Conservation (phyloP, 2,113 vertebrate species). For the Penelope pileata region DNA sequence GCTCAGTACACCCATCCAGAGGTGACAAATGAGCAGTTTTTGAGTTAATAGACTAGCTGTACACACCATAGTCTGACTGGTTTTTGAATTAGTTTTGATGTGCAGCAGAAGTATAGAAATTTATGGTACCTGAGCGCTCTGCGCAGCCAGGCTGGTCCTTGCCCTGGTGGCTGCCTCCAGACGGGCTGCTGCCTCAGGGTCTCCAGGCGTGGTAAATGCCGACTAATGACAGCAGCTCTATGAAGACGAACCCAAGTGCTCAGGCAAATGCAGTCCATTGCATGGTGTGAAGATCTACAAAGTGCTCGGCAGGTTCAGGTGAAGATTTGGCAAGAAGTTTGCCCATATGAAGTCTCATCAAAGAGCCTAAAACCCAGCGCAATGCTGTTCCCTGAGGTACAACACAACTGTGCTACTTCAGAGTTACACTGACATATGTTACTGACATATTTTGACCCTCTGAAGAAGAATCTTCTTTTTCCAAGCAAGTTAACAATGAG, state of each 20-base stretch:
- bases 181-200: neutral
- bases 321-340: neutral
- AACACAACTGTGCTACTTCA: neutral
- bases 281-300: neutral
- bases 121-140: neutral
- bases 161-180: neutral
- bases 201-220: neutral
- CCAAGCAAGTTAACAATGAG: neutral
- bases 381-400: neutral
- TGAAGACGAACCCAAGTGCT: neutral
- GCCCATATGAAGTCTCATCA: neutral
- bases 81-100: constrained; percentile 26
- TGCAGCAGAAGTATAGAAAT: constrained; percentile 35
- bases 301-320: neutral
- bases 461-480: neutral
- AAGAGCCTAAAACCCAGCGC: neutral
- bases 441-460: neutral
- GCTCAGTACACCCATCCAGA: neutral
- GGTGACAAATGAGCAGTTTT: constrained; percentile 31
- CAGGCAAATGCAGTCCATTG: neutral
- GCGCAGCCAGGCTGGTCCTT: neutral
- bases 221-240: neutral
- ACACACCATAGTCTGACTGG: neutral
- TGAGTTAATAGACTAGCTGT: constrained; percentile 43
- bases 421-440: neutral